A percentile compares a stretch with the other conserved stretches of the same genome.
Evolutionary conservation across 1,140 invertebrate genomes (phyloP).

Genomic region (Neotoxoptera formosana): DNA sequence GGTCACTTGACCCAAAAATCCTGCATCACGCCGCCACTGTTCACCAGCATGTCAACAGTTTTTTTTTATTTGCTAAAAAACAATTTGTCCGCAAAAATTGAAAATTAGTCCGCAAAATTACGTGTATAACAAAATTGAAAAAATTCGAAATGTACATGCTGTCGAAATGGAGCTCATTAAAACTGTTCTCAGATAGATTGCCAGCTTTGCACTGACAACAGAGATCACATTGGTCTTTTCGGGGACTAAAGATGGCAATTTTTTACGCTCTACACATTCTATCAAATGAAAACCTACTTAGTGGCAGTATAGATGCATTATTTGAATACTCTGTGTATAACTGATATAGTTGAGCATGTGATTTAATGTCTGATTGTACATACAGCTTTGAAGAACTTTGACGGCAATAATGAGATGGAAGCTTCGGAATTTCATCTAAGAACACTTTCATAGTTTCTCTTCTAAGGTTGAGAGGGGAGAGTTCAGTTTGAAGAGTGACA

Average conservation of each 20-base stretch:
- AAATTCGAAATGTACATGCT: too few relatives aligned
- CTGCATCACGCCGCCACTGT: too few relatives aligned
- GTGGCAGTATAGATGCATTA: neutral
- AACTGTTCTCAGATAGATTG: constrained; percentile 26
- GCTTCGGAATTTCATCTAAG: constrained; percentile 2
- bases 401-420: constrained; percentile 9
- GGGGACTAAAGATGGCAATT: constrained; percentile 13
- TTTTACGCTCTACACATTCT: constrained; percentile 25
- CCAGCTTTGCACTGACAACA: constrained; percentile 4
- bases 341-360: neutral
- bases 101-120: too few relatives aligned
- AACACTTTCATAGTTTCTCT: constrained; percentile 8
- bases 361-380: constrained; percentile 21
- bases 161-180: too few relatives aligned
- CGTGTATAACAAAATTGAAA: too few relatives aligned
- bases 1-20: too few relatives aligned
- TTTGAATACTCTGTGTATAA: constrained; percentile 25
- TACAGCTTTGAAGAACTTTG: constrained; percentile 22
- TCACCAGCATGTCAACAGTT: too few relatives aligned
- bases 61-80: too few relatives aligned
- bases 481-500: too few relatives aligned
- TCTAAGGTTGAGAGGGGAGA: too few relatives aligned
- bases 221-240: constrained; percentile 26
- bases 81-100: too few relatives aligned
- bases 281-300: constrained; percentile 27